Evolutionary conservation across 1,140 invertebrate genomes (phyloP).

Genomic region (Nasonia giraulti): DNA sequence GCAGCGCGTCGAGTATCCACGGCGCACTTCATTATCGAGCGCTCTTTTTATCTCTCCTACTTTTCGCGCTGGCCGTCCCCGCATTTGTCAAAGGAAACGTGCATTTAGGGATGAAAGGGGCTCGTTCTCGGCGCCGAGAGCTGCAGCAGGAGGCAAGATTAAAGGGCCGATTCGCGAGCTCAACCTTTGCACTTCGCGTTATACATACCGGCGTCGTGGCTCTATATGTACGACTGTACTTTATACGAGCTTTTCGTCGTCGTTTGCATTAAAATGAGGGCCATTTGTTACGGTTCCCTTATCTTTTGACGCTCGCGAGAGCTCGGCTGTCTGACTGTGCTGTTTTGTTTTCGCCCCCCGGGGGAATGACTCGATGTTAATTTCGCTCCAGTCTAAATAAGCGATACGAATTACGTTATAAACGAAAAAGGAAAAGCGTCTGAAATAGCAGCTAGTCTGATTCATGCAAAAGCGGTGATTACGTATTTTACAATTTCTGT

Average conservation of each 20-base stretch:
- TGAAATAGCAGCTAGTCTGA: background rate
- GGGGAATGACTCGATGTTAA: background rate
- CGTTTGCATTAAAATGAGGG: conserved; percentile 27
- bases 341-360: background rate
- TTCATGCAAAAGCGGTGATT: background rate
- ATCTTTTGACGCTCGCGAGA: background rate
- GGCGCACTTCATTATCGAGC: background rate
- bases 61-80: too few relatives aligned
- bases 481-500: background rate
- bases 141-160: background rate
- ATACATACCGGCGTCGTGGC: background rate
- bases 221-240: background rate
- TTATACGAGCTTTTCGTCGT: conserved; percentile 4
- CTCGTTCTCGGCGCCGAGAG: too few relatives aligned
- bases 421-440: background rate
- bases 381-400: background rate
- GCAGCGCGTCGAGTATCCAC: too few relatives aligned
- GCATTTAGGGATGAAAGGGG: background rate
- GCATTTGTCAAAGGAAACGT: background rate
- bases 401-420: background rate
- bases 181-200: background rate
- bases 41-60: background rate
- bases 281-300: conserved; percentile 5
- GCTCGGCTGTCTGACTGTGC: background rate
- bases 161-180: conserved; percentile 15